phyloP scores from a whole-genome alignment of 2,888 invertebrate species.

The Apamea monoglypha region DNA sequence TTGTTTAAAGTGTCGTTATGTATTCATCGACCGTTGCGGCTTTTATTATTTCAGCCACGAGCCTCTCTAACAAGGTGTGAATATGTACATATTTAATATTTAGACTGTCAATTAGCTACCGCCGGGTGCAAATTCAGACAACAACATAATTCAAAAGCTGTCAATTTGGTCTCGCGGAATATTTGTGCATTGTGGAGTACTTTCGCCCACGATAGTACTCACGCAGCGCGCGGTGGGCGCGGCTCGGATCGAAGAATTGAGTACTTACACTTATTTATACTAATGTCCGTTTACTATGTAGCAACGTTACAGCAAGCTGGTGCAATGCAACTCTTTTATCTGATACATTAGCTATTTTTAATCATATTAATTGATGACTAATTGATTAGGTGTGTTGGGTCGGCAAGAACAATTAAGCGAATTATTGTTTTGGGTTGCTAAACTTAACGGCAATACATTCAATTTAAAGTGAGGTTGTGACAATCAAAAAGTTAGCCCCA shows the following conservation, averaged over 20 bases:
- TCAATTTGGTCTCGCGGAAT: conserved; percentile 58
- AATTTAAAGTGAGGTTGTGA: not conserved
- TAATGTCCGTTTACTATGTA: conserved; percentile 63
- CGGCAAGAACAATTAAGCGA: not conserved
- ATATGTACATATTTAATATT: conserved; percentile 60
- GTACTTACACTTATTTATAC: conserved; percentile 67
- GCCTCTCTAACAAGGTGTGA: conserved; percentile 41
- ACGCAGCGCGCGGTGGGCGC: conserved; percentile 65
- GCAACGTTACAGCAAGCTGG: conserved; percentile 48
- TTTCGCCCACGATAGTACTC: conserved; percentile 64
- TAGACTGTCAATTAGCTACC: conserved; percentile 59
- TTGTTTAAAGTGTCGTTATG: no score
- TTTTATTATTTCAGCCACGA: not conserved
- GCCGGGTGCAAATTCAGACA: conserved; percentile 46
- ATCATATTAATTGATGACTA: conserved; percentile 5
- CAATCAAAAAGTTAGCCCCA: not conserved
- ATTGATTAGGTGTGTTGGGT: conserved; percentile 12
- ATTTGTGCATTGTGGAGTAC: conserved; percentile 52
- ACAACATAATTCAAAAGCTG: conserved; percentile 65
- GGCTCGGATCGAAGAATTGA: conserved; percentile 67
- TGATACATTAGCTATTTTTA: conserved; percentile 50
- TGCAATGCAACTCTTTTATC: conserved; percentile 59
- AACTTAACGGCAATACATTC: not conserved
- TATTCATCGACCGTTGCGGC: not conserved
- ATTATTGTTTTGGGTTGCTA: not conserved